Evolutionary conservation across 2,113 vertebrate genomes (phyloP).

Genomic region (Uropsilus gracilis): DNA sequence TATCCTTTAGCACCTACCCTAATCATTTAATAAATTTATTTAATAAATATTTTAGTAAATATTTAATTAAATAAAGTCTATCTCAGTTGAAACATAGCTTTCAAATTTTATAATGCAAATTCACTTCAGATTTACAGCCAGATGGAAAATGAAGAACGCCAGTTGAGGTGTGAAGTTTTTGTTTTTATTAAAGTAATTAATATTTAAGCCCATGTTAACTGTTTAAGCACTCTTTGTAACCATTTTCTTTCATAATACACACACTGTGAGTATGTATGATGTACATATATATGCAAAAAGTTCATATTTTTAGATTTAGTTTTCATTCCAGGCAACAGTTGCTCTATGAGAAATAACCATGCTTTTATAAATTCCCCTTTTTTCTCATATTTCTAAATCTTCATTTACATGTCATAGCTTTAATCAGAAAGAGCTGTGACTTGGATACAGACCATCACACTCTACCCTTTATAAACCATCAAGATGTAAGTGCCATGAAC

Average conservation of each 20-base stretch:
- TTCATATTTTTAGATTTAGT: constrained; percentile 37
- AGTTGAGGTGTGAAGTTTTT: constrained; percentile 79
- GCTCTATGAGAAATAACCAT: not conserved
- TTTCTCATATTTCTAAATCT: not conserved
- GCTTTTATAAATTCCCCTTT: not conserved
- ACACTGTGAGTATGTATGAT: not conserved
- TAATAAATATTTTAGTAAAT: too few species aligned
- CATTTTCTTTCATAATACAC: constrained; percentile 9
- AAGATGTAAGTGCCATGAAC: not conserved
- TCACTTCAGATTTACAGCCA: constrained; percentile 77
- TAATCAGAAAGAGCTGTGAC: not conserved
- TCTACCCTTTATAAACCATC: not conserved
- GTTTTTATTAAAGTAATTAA: constrained; percentile 73
- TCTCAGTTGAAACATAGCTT: constrained; percentile 53
- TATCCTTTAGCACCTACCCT: not conserved
- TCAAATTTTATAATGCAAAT: constrained; percentile 72
- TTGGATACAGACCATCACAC: not conserved
- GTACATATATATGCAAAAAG: not conserved
- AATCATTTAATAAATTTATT: constrained; percentile 70
- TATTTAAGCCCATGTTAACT: constrained; percentile 57
- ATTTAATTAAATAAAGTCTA: constrained; percentile 57
- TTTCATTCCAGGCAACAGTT: not conserved
- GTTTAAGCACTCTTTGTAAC: constrained; percentile 47
- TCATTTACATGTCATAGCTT: not conserved
- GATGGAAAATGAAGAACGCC: constrained; percentile 73